Conservation (phyloP, 2,888 invertebrate genomes). For the Baronia brevicornis region DNA sequence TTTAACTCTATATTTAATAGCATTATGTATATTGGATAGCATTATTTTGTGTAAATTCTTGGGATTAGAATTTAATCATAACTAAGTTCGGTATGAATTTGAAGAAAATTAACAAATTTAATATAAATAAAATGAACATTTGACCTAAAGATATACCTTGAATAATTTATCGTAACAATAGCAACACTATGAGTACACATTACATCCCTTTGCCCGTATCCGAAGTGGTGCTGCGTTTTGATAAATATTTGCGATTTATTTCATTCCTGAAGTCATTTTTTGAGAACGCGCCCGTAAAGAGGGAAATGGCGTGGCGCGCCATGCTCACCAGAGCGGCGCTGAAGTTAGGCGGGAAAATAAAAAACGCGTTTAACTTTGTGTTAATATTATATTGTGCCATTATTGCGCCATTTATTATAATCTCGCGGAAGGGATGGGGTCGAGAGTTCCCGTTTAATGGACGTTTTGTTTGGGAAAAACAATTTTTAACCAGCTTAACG, state of each 20-base stretch:
- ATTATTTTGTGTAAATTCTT: too few species aligned
- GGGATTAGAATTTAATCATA: too few species aligned
- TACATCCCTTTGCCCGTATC: conserved; percentile 35
- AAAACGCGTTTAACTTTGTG: conserved; percentile 73
- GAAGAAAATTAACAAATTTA: too few species aligned
- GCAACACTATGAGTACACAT: conserved; percentile 2
- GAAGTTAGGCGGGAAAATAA: conserved; percentile 67
- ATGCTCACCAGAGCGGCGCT: conserved; percentile 47
- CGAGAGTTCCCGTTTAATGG: conserved; percentile 66
- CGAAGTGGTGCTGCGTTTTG: conserved; percentile 44
- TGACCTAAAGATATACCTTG: too few species aligned
- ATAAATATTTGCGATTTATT: conserved; percentile 70
- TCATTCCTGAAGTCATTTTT: conserved; percentile 59
- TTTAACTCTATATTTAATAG: too few species aligned
- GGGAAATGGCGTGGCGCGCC: conserved; percentile 48
- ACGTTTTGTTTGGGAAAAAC: conserved; percentile 69
- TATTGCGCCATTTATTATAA: conserved; percentile 74
- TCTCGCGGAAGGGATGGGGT: conserved; percentile 69
- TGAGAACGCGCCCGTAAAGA: conserved; percentile 50
- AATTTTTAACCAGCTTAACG: conserved; percentile 54
- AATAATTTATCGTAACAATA: conserved; percentile 1
- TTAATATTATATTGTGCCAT: conserved; percentile 75
- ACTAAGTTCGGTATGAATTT: too few species aligned
- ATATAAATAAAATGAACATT: too few species aligned
- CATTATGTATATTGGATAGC: too few species aligned